phyloP scores from a whole-genome alignment of 1,140 invertebrate species.

The Tetraneura akinire region DNA sequence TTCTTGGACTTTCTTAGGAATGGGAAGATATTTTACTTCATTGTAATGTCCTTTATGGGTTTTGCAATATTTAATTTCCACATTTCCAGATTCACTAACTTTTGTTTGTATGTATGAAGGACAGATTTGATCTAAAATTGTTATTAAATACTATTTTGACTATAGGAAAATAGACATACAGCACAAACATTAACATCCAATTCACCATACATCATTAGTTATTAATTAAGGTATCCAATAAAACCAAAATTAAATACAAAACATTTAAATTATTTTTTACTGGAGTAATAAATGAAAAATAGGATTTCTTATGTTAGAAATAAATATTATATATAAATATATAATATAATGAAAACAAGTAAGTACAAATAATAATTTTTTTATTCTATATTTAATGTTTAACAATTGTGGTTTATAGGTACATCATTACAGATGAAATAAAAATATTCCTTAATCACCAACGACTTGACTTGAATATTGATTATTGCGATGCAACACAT shows the following conservation, averaged over 20 bases:
- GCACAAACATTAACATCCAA: background rate
- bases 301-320: too few species aligned
- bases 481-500: too few species aligned
- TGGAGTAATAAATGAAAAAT: too few species aligned
- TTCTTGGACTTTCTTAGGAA: background rate
- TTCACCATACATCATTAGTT: background rate
- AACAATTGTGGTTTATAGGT: too few species aligned
- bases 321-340: too few species aligned
- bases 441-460: too few species aligned
- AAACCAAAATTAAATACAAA: background rate
- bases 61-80: background rate
- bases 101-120: background rate
- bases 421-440: too few species aligned
- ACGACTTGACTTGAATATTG: too few species aligned
- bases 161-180: slow-evolving; percentile 1
- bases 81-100: background rate
- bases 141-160: background rate
- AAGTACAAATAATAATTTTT: too few species aligned
- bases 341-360: too few species aligned
- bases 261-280: too few species aligned
- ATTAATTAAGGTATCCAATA: background rate
- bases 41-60: background rate
- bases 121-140: background rate
- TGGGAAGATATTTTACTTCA: slow-evolving; percentile 4
- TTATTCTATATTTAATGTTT: too few species aligned